Evolutionary conservation across 1,140 invertebrate genomes (phyloP), one percentile per base, ranked within the genome.

Genomic region (Thaumetopoea pityocampa): DNA sequence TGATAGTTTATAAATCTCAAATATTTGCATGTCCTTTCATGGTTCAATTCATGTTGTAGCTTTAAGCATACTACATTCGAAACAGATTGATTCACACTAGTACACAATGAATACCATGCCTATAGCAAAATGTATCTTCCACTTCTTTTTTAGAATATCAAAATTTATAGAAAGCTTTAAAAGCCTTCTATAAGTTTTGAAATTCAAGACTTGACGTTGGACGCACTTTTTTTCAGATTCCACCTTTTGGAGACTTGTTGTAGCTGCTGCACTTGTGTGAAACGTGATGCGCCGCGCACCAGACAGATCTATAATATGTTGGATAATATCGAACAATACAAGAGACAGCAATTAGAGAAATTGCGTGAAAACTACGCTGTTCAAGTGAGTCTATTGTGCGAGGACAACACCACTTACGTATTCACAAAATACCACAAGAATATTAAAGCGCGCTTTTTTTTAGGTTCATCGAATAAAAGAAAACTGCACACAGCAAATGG

Each of bases 401-500:
- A 28, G 33, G 14, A 41, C 38, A 14, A 1, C 15, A 24, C 18
- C 12, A 9, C 4, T 17, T 12, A 23, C 12, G 26, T 36, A 28
- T 1, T 8, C 12, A 17, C 15, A 8, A 20, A 22, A 5, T 17
- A 6, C 5, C 7, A 16, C 11, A n/a, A n/a, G 17, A 20, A 8
- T 17, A 20, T 38, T 19, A 42, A 20, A 49, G 42, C n/a, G n/a
- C 40, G 33, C 33, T 33, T 51, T 30, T 37, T 69, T 63, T 35
- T 44, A 95, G 91, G 93, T 96, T 26, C 90, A 92, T 66, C 89
- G 92, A 53, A 96, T 98, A 46, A 93, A 94, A 63, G 95, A 98
- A 54, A 98, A 98, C 60, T 98, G 95, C 67, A 89, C 92, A 6
- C 93, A 94, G 67, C 96, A 98, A 86, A 92, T 97, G 77, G 96